Evolutionary conservation across 1,140 invertebrate genomes (phyloP).

Genomic region (Macrotrachela quadricornifera): DNA sequence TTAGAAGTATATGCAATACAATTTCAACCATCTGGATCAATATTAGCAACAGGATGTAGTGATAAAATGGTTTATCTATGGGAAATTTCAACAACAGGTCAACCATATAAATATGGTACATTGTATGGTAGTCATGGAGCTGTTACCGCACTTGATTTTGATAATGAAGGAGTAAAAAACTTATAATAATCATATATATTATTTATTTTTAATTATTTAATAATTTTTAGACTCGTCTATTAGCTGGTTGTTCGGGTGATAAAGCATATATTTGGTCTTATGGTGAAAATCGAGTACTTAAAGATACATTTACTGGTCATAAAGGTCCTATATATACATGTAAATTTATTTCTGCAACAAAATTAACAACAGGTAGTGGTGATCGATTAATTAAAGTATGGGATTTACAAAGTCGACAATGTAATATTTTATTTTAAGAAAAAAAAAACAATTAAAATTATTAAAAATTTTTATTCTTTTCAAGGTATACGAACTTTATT

Average conservation of each 20-base stretch:
- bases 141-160: constrained; percentile 79
- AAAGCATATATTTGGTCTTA: constrained; percentile 84
- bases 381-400: constrained; percentile 89
- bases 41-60: constrained; percentile 66
- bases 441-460: not conserved
- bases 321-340: constrained; percentile 52
- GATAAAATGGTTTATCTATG: constrained; percentile 88
- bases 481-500: constrained; percentile 85
- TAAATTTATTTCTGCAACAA: constrained; percentile 22
- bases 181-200: constrained; percentile 1
- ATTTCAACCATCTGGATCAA: constrained; percentile 60
- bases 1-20: constrained; percentile 77
- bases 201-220: constrained; percentile 40
- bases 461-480: constrained; percentile 6
- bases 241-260: constrained; percentile 76
- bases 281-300: constrained; percentile 38
- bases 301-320: constrained; percentile 78
- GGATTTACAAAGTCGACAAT: constrained; percentile 73
- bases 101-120: constrained; percentile 45
- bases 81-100: constrained; percentile 61
- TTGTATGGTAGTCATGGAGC: constrained; percentile 71
- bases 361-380: constrained; percentile 57
- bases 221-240: too few relatives aligned
- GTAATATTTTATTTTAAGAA: constrained; percentile 53
- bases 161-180: constrained; percentile 39